A percentile compares a stretch with the other conserved stretches of the same genome.
Evolutionary conservation across 1,140 invertebrate species (phyloP).

Genomic region (Copidosoma floridanum): DNA sequence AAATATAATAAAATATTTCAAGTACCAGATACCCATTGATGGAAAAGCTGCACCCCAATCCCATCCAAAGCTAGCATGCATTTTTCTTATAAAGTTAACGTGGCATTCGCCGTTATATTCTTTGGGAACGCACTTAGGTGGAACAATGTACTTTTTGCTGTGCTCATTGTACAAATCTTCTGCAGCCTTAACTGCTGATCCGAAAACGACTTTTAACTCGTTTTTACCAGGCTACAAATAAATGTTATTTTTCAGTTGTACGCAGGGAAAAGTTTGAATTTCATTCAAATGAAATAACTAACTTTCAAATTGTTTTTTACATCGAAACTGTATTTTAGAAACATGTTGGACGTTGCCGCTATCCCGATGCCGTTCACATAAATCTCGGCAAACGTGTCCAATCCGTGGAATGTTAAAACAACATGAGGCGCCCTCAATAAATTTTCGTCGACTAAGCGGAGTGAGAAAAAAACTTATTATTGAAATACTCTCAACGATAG

Average conservation of each 20-base stretch:
- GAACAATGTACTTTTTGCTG: slow-evolving; percentile 64
- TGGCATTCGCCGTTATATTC: slow-evolving; percentile 92
- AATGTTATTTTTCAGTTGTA: too few species aligned
- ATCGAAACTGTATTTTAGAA: slow-evolving; percentile 76
- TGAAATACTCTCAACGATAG: background rate
- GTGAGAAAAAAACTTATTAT: too few species aligned
- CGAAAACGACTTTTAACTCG: slow-evolving; percentile 67
- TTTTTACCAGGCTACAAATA: slow-evolving; percentile 65
- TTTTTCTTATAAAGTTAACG: slow-evolving; percentile 91
- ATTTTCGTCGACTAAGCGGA: too few species aligned
- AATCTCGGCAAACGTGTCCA: slow-evolving; percentile 82
- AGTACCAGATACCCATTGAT: slow-evolving; percentile 90
- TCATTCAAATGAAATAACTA: background rate
- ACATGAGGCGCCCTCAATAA: slow-evolving; percentile 48
- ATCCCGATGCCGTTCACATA: slow-evolving; percentile 70
- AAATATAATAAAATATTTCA: too few species aligned
- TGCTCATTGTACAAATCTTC: slow-evolving; percentile 59
- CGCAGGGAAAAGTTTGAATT: slow-evolving; percentile 4
- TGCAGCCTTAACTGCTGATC: slow-evolving; percentile 73
- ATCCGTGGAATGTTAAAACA: slow-evolving; percentile 74
- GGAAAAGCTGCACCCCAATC: slow-evolving; percentile 98
- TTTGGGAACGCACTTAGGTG: slow-evolving; percentile 74
- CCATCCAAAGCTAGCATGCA: slow-evolving; percentile 96
- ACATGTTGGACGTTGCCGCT: slow-evolving; percentile 84
- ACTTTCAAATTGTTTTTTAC: slow-evolving; percentile 66